Conservation (phyloP, 1,140 invertebrate species). For the Paraescarpia echinospica region DNA sequence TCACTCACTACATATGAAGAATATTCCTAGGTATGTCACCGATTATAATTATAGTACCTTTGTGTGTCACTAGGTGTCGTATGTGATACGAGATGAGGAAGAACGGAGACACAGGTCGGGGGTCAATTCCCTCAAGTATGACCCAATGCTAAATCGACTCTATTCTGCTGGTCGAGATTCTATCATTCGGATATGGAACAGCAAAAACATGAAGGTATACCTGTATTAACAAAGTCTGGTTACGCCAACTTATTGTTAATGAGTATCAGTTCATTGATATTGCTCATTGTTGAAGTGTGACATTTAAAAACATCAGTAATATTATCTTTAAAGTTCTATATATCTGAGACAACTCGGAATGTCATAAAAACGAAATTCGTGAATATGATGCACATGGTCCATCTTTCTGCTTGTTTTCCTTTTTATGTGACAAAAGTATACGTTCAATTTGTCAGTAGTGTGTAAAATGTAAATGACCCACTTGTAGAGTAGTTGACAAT, state of each 20-base stretch:
- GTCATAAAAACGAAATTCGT: no score
- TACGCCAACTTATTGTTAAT: slow-evolving; percentile 9
- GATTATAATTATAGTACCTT: background rate
- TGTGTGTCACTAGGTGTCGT: slow-evolving; percentile 76
- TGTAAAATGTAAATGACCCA: background rate
- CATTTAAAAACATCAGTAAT: slow-evolving; percentile 7
- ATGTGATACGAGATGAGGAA: slow-evolving; percentile 95
- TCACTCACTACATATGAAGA: no score
- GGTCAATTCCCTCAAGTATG: slow-evolving; percentile 93
- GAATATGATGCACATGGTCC: background rate
- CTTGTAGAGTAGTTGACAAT: background rate
- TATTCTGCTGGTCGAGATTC: slow-evolving; percentile 98
- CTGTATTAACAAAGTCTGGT: slow-evolving; percentile 33
- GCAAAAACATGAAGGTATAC: slow-evolving; percentile 48
- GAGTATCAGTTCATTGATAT: background rate
- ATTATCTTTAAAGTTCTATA: background rate
- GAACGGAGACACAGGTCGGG: slow-evolving; percentile 92
- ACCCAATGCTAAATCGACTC: slow-evolving; percentile 80
- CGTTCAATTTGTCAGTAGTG: background rate
- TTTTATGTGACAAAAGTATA: slow-evolving; percentile 13
- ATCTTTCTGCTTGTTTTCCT: background rate
- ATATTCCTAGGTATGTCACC: no score
- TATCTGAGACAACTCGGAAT: background rate
- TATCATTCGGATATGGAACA: slow-evolving; percentile 96
- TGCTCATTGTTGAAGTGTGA: slow-evolving; percentile 11